Evolutionary conservation across 2,797 vertebrate species (phyloP).

Genomic region (Sitta carolinensis): DNA sequence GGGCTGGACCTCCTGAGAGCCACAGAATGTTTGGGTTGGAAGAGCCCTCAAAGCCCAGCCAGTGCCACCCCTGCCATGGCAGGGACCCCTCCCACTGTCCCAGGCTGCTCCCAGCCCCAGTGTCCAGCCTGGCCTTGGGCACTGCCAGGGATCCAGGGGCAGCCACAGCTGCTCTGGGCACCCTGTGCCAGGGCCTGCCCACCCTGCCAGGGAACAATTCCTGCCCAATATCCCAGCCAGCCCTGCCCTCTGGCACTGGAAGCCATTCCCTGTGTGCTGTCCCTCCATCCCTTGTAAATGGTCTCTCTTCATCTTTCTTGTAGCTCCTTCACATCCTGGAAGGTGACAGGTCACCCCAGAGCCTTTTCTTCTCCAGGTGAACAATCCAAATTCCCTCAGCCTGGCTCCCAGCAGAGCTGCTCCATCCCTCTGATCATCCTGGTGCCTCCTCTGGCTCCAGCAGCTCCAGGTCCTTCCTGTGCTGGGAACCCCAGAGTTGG

Average conservation of each 20-base stretch:
- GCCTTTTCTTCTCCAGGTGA: not conserved
- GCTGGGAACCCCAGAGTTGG: not conserved
- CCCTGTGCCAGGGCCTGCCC: not conserved
- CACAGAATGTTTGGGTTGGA: not conserved
- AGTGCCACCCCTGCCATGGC: not conserved
- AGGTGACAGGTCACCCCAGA: not conserved
- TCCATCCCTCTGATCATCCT: not conserved
- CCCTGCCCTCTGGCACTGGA: not conserved
- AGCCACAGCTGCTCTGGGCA: not conserved
- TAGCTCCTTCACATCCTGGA: not conserved
- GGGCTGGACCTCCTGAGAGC: not conserved
- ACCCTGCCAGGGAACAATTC: fast-evolving
- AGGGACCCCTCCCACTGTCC: fast-evolving
- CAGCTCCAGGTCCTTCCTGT: not conserved
- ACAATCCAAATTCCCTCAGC: not conserved
- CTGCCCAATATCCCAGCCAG: fast-evolving
- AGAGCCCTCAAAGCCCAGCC: not conserved
- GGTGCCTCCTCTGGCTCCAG: not conserved
- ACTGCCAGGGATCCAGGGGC: not conserved
- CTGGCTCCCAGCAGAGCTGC: not conserved
- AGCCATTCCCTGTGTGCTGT: not conserved
- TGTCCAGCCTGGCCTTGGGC: fast-evolving
- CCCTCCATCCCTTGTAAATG: not conserved
- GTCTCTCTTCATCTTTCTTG: not conserved
- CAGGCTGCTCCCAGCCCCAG: not conserved